Evolutionary conservation across 2,797 vertebrate species (phyloP).

Genomic region (Catamblyrhynchus diadema): DNA sequence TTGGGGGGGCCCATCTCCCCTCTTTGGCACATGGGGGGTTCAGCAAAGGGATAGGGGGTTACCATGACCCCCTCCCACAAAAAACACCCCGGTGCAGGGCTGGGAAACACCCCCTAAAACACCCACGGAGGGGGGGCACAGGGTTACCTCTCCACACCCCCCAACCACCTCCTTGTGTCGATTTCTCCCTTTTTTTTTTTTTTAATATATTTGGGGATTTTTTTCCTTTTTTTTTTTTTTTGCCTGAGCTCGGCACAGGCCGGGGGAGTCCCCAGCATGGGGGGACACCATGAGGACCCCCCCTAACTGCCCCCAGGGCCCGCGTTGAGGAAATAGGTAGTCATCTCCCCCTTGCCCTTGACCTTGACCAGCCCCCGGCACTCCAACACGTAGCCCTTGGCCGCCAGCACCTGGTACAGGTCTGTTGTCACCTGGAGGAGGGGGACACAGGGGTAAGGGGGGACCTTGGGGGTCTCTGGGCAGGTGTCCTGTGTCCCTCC

Average conservation of each 20-base stretch:
- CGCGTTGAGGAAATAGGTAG: slow-evolving; percentile 93
- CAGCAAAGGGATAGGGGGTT: neutral
- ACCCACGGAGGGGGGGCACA: neutral
- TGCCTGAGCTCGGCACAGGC: neutral
- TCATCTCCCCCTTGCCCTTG: slow-evolving; percentile 97
- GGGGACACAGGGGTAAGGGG: neutral
- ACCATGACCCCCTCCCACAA: neutral
- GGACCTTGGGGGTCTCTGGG: neutral
- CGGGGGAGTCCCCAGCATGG: neutral
- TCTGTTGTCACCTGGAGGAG: slow-evolving; percentile 88
- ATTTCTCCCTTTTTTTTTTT: neutral
- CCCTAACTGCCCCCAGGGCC: slow-evolving; percentile 86
- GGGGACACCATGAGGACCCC: neutral
- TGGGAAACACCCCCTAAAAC: neutral
- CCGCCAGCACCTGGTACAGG: slow-evolving; percentile 88
- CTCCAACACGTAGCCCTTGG: slow-evolving; percentile 91
- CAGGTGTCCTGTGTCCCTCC: neutral
- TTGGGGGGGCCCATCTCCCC: neutral
- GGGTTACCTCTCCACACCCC: neutral
- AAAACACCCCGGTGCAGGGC: neutral
- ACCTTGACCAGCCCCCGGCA: slow-evolving; percentile 92
- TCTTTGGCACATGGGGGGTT: slow-evolving; percentile 11
- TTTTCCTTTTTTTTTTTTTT: neutral
- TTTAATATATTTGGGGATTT: neutral
- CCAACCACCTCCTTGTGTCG: neutral